Base-by-base conservation (phyloP, 2,113 vertebrate genomes). In the Butorides virescens region DNA sequence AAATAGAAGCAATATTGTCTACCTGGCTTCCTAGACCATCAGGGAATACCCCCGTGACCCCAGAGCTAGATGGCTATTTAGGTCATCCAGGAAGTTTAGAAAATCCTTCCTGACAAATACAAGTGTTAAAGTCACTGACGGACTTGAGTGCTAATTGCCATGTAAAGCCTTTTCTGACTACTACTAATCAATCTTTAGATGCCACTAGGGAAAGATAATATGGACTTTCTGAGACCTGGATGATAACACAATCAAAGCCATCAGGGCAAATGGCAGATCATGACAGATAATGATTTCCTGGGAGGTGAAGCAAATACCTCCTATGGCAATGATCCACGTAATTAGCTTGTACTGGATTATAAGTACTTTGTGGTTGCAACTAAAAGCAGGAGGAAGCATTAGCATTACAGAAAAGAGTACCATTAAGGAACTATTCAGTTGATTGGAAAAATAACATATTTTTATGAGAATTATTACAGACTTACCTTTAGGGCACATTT, bases 231-330 rank as follows among this genome's bases (percentile, higher is more conserved):
- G 89, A 76, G 63, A 70, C 70, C 59, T 67, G 34, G 76, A 67
- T 66, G 66, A 63, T 87, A 91, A 87, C 67, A 81, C 70, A 96
- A 92, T 83, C 93, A 95, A 91, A 91, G 59, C 55, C 50, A 86
- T 75, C 80, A 83, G 63, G 89, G 36, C 53, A 80, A 92, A 84
- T 52, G 72, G 90, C 70, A 83, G 76, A 74, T 92, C 26, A 30
- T 59, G 89, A 78, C 82, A 93, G 82, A 71, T 78, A 92, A 92
- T 81, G 65, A 93, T 88, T 93, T 97, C 86, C 91, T 86, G 75
- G n/a, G 89, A 90, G 89, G 65, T 82, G 72, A 86, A 92, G 77
- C 58, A 82, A 93, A 86, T 75, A 56, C 63, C 74, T 92, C 37
- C 44, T 75, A 88, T 82, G 62, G 82, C 65, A 68, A 34, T 17